phyloP scores from a whole-genome alignment of 2,797 vertebrate species.

The Carapus acus region DNA sequence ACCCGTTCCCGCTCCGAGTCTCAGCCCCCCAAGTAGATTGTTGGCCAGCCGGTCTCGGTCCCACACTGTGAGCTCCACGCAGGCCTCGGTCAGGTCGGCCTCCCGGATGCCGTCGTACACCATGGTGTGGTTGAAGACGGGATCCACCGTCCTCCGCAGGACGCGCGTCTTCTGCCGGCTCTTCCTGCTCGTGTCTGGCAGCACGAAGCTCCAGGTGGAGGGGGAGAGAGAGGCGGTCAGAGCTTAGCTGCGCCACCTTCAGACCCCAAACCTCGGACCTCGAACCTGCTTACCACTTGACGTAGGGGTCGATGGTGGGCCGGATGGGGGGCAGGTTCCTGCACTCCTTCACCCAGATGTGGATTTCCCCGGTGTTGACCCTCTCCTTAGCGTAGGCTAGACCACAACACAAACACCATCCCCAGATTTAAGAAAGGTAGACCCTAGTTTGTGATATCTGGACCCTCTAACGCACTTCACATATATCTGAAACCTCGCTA shows the following conservation, averaged over 20 bases:
- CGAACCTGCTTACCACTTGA: conserved; percentile 83
- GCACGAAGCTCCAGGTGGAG: conserved; percentile 76
- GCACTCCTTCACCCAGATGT: conserved; percentile 97
- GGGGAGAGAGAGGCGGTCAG: conserved; percentile 3
- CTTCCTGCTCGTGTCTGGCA: conserved; percentile 94
- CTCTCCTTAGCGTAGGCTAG: conserved; percentile 68
- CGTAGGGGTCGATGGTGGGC: conserved; percentile 83
- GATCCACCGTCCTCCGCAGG: conserved; percentile 79
- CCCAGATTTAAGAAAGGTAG: background rate
- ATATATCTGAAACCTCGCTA: too few relatives aligned
- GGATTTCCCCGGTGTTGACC: conserved; percentile 81
- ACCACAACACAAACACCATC: conserved; percentile 9
- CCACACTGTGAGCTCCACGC: conserved; percentile 93
- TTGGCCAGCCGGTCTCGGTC: conserved; percentile 87
- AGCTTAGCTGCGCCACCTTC: background rate
- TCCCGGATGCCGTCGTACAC: conserved; percentile 92
- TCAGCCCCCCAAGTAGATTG: conserved; percentile 87
- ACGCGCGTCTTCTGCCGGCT: conserved; percentile 93
- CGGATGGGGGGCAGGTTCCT: conserved; percentile 81
- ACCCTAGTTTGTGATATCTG: background rate
- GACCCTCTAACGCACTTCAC: too few relatives aligned
- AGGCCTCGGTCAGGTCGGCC: conserved; percentile 85
- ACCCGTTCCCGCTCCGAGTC: conserved; percentile 90
- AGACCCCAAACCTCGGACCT: background rate
- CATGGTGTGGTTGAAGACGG: conserved; percentile 95